Conservation (phyloP, 2,888 invertebrate genomes). For the Epinotia bilunana region DNA sequence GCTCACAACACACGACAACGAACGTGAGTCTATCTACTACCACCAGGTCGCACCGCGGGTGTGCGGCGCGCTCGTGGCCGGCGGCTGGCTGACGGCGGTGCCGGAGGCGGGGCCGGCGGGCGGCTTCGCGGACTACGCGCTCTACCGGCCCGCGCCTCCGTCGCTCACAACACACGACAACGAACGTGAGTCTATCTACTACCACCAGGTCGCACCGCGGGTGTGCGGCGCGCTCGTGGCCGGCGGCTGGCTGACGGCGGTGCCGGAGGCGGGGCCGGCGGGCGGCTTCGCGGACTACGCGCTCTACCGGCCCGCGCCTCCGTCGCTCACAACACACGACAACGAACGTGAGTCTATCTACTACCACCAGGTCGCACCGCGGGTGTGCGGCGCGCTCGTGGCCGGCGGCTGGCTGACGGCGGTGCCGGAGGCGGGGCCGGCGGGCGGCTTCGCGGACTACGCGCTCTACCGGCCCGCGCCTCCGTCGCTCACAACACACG, state of each 20-base stretch:
- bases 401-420: slow-evolving; percentile 89
- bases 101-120: slow-evolving; percentile 80
- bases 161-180: slow-evolving; percentile 51
- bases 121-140: slow-evolving; percentile 84
- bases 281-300: slow-evolving; percentile 85
- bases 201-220: too few relatives aligned
- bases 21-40: slow-evolving; percentile 49
- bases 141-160: slow-evolving; percentile 77
- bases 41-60: too few relatives aligned
- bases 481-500: too few relatives aligned
- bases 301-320: slow-evolving; percentile 78
- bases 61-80: slow-evolving; percentile 53
- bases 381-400: neutral
- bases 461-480: too few relatives aligned
- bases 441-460: too few relatives aligned
- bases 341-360: slow-evolving; percentile 51
- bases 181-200: slow-evolving; percentile 49
- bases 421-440: too few relatives aligned
- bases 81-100: slow-evolving; percentile 89
- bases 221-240: neutral
- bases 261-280: slow-evolving; percentile 77
- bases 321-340: slow-evolving; percentile 51
- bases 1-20: slow-evolving; percentile 48
- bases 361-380: too few relatives aligned
- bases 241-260: slow-evolving; percentile 89